Conservation (phyloP, 2,113 vertebrate genomes). For the Stictonetta naevosa region DNA sequence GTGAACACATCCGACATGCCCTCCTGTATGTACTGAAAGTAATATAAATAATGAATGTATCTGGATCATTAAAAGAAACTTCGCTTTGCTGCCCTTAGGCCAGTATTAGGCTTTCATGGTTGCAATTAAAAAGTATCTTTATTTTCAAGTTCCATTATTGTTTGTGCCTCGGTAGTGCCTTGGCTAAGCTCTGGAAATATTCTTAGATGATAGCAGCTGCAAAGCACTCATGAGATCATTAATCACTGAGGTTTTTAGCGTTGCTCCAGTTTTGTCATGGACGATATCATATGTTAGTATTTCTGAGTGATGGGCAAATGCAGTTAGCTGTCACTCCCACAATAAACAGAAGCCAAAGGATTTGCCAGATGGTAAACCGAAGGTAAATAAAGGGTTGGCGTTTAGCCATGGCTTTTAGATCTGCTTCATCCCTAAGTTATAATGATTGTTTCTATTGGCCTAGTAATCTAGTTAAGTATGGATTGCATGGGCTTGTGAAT, state of each 20-base stretch:
- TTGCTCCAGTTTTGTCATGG: not conserved
- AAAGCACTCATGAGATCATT: not conserved
- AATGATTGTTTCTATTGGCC: not conserved
- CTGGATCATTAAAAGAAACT: not conserved
- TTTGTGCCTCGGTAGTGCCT: not conserved
- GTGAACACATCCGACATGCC: not conserved
- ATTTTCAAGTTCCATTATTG: not conserved
- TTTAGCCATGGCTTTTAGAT: not conserved
- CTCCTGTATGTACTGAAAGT: not conserved
- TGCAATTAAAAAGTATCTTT: not conserved
- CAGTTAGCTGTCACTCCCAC: not conserved
- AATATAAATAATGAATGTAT: not conserved
- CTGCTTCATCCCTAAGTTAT: not conserved
- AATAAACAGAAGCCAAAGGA: not conserved
- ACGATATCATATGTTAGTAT: not conserved
- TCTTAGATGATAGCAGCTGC: conserved; percentile 15
- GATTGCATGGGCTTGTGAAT: not conserved
- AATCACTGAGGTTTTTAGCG: conserved; percentile 13
- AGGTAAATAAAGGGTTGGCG: not conserved
- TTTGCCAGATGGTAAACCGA: conserved; percentile 17
- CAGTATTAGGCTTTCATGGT: not conserved
- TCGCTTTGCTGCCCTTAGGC: not conserved
- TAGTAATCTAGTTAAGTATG: not conserved
- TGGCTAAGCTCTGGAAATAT: conserved; percentile 10
- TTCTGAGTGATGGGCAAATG: not conserved